These are phyloP conservation scores for Mus pahari DNA, from an alignment of 2,113 vertebrate genomes.

Conservation along the genomic window DNA sequence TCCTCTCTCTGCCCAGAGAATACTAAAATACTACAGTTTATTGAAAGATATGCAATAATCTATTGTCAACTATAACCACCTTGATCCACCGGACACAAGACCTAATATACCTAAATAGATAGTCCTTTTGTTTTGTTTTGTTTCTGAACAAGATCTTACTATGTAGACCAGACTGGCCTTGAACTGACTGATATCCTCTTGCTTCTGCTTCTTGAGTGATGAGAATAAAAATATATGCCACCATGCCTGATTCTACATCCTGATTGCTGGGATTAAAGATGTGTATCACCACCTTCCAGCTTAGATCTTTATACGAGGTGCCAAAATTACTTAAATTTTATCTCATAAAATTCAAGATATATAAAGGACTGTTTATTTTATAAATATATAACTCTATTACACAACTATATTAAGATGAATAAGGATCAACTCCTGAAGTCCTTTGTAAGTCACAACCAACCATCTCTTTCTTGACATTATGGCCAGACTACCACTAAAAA, in stretches of 20 bases:
- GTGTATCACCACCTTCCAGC: rapidly evolving
- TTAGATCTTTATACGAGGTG: background rate
- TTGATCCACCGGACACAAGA: background rate
- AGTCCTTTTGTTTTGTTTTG: background rate
- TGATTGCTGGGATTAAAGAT: background rate
- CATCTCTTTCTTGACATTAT: background rate
- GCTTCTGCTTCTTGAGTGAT: background rate
- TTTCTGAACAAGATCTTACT: background rate
- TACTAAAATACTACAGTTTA: background rate
- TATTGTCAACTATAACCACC: background rate
- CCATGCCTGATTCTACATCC: background rate
- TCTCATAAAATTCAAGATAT: constrained; percentile 47
- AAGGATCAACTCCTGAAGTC: constrained; percentile 14
- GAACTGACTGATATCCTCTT: background rate
- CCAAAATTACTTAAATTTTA: constrained; percentile 68
- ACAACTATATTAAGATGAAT: constrained; percentile 25
- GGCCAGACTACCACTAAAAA: background rate
- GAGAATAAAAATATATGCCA: background rate
- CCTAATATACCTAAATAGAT: background rate
- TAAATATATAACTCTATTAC: constrained; percentile 21
- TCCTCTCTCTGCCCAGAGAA: background rate
- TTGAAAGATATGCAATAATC: background rate
- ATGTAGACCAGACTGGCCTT: background rate
- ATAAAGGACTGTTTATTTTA: background rate
- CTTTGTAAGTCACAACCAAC: background rate